Base-by-base conservation (phyloP, 2,797 vertebrate species). In the Chrysolophus pictus region DNA sequence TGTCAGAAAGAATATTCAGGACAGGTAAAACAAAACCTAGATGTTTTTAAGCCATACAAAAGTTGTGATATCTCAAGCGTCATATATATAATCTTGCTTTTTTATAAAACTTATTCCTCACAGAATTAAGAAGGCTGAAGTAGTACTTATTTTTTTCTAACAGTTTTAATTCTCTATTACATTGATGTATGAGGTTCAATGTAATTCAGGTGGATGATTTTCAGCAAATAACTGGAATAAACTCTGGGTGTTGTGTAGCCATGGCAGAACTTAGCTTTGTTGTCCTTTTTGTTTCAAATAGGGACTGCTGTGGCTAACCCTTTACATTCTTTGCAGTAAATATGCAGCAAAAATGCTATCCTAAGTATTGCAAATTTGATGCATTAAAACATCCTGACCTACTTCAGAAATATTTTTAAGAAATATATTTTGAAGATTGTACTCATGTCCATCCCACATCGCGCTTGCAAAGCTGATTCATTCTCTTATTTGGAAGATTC, bases 1-100 rank as follows among this genome's bases (percentile, higher is more conserved):
- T 75, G 99, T 99, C 78, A 98, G 99, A 94, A 99, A 99, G 97
- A 99, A 99, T 95, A 99, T 99, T 96, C 99, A 99, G 96, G 99
- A 99, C 98, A 99, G 99, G 99, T 99, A 94, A 79, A 76, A 29
- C 4, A 22, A 60, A 91, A 84, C 4, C 6, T 72, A 59, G 28
- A 56, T 77, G 31, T 58, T 29, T 22, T 65, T 59, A 67, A 77
- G 26, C 18, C 16, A 8, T 75, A 19, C 13, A 80, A 51, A 41
- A 72, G 24, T 4, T 64, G n/a, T 37, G 46, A 3, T 79, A 67
- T n/a, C 23, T 94, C 11, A 42, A 53, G 26, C 58, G 11, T 73
- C 16, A 3, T 35, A 6, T 63, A 47, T 56, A 13, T 29, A 7
- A 71, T 44, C 9, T 58, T 84, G 37, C 24, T 69, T 35, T 44